phyloP scores from a whole-genome alignment of 2,797 vertebrate species.

The Alcedo quadribrachys region DNA sequence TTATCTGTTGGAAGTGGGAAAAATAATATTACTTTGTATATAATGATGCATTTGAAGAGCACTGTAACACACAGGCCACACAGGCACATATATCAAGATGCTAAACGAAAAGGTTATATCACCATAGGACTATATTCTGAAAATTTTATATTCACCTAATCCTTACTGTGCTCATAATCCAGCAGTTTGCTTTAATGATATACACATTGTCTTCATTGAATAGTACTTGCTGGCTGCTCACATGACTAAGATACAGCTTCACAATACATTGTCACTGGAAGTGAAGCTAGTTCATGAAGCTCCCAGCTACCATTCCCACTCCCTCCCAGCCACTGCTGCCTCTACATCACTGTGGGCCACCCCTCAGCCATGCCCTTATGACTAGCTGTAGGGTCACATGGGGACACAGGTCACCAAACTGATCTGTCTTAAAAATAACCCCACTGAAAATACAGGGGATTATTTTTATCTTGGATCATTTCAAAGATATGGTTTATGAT shows the following conservation, averaged over 20 bases:
- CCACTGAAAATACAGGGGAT: constrained; percentile 30
- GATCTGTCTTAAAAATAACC: constrained; percentile 41
- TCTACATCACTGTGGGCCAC: not conserved
- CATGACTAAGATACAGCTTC: not conserved
- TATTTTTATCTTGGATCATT: constrained; percentile 59
- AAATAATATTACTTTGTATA: constrained; percentile 31
- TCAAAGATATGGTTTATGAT: constrained; percentile 45
- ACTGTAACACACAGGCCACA: not conserved
- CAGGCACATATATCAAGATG: not conserved
- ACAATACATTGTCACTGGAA: not conserved
- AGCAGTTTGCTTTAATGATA: not conserved
- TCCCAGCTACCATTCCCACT: not conserved
- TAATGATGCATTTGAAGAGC: not conserved
- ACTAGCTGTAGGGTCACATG: not conserved
- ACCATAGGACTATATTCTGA: not conserved
- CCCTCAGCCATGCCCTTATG: not conserved
- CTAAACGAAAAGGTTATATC: not conserved
- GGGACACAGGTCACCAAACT: constrained; percentile 42
- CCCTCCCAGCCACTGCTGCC: not conserved
- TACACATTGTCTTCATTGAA: not conserved
- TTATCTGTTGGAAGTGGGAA: not conserved
- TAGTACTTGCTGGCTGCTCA: not conserved
- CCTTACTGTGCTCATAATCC: not conserved
- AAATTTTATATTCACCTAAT: not conserved
- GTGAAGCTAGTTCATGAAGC: not conserved